phyloP scores from a whole-genome alignment of 2,888 invertebrate genomes.

The Bruchidius siliquastri region DNA sequence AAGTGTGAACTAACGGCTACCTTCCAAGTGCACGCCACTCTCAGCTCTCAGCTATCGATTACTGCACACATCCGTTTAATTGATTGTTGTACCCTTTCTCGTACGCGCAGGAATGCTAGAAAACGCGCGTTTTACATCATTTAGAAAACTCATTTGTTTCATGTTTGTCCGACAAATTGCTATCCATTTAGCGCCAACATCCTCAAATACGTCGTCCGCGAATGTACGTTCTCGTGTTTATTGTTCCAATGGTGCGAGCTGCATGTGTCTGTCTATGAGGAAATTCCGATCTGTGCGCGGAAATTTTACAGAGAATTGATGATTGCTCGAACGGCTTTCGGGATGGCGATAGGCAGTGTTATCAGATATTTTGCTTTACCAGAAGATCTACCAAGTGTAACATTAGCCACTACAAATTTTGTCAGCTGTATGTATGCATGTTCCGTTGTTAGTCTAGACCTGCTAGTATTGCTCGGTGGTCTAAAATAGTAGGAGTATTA shows the following conservation, averaged over 20 bases:
- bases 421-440: too few relatives aligned
- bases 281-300: not conserved
- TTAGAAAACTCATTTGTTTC: constrained; percentile 37
- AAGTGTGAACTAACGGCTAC: too few relatives aligned
- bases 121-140: constrained; percentile 33
- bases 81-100: constrained; percentile 27
- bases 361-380: too few relatives aligned
- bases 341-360: too few relatives aligned
- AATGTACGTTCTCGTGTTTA: not conserved
- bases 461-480: too few relatives aligned
- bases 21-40: not conserved
- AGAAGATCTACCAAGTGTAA: too few relatives aligned
- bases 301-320: not conserved
- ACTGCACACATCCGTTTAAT: constrained; percentile 19
- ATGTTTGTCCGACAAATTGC: constrained; percentile 37
- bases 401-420: too few relatives aligned
- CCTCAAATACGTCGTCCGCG: constrained; percentile 8
- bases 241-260: not conserved
- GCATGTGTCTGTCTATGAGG: not conserved
- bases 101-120: constrained; percentile 21
- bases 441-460: too few relatives aligned
- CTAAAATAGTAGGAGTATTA: too few relatives aligned
- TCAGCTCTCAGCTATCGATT: constrained; percentile 14
- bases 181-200: constrained; percentile 26
- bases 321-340: not conserved